These are phyloP conservation scores for Subacronicta megacephala DNA, from an alignment of 2,888 invertebrate species.

Conservation along the genomic window DNA sequence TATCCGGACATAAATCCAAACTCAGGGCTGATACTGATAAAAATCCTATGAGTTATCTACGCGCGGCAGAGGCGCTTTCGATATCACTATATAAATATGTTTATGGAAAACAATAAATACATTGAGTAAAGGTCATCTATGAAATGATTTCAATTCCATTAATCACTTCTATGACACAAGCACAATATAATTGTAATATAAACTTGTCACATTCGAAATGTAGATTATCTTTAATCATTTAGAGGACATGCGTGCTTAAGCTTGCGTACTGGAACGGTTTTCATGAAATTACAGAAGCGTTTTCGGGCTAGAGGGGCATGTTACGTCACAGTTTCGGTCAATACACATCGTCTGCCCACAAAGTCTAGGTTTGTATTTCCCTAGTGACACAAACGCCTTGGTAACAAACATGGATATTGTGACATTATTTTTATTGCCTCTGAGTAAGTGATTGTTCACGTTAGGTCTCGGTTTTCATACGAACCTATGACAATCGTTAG, in stretches of 20 bases:
- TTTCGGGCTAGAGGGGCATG: conserved; percentile 23
- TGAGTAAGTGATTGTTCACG: conserved; percentile 12
- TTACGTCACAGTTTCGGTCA: conserved; percentile 41
- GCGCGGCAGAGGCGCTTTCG: too few relatives aligned
- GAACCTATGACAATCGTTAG: too few relatives aligned
- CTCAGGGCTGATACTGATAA: too few relatives aligned
- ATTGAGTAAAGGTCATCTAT: too few relatives aligned
- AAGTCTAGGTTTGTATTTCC: conserved; percentile 26
- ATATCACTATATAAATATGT: too few relatives aligned
- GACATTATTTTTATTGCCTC: conserved; percentile 23
- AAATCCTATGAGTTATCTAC: too few relatives aligned
- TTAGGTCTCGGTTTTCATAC: too few relatives aligned
- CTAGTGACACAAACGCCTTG: conserved; percentile 26
- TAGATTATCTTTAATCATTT: conserved; percentile 10
- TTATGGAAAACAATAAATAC: too few relatives aligned
- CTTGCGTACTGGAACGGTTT: conserved; percentile 8
- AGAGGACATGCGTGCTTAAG: conserved; percentile 14
- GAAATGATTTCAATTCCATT: too few relatives aligned
- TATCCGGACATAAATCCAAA: too few relatives aligned
- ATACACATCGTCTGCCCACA: conserved; percentile 26
- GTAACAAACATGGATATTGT: conserved; percentile 13
- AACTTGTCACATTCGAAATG: conserved; percentile 4
- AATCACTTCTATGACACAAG: too few relatives aligned
- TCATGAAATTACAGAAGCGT: conserved; percentile 18
- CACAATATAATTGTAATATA: background rate